Percentiles rank a stretch among this genome's conserved stretches.
Conservation (phyloP, 2,888 invertebrate genomes). For the Toxonevra muliebris region DNA sequence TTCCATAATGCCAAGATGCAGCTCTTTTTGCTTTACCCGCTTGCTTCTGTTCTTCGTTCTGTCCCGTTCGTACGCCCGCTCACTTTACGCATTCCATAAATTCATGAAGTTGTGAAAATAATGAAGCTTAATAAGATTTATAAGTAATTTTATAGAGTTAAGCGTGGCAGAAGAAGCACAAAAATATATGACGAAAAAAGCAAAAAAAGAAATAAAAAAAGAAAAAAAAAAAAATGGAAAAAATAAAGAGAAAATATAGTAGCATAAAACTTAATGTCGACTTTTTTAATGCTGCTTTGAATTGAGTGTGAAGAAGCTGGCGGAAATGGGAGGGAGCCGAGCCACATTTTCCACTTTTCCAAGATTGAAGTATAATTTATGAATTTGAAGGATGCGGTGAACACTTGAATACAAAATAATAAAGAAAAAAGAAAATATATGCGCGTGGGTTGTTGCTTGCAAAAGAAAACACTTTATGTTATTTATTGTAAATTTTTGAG, state of each 20-base stretch:
- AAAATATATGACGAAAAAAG: neutral
- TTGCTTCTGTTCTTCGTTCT: neutral
- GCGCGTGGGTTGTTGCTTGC: too few relatives aligned
- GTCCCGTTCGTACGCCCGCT: conserved; percentile 32
- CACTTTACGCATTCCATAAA: conserved; percentile 33
- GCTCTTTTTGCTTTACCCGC: too few relatives aligned
- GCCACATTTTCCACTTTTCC: neutral
- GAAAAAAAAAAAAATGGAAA: neutral
- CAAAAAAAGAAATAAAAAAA: neutral
- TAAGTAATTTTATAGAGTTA: conserved; percentile 27
- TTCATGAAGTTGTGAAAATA: conserved; percentile 41
- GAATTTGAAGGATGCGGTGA: neutral
- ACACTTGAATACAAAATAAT: too few relatives aligned
- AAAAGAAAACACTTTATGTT: too few relatives aligned
- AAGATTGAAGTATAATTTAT: conserved; percentile 16
- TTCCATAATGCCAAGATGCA: neutral
- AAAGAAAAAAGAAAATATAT: too few relatives aligned
- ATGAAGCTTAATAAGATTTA: conserved; percentile 46
- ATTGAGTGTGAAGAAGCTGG: neutral
- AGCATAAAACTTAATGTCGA: conserved; percentile 3
- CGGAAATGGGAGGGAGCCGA: neutral
- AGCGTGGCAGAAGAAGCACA: neutral
- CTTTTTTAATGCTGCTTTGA: neutral
- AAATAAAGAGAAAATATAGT: conserved; percentile 2
- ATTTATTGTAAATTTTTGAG: too few relatives aligned